Conservation (phyloP, 2,888 invertebrate genomes). For the Ornithoptera priamus region DNA sequence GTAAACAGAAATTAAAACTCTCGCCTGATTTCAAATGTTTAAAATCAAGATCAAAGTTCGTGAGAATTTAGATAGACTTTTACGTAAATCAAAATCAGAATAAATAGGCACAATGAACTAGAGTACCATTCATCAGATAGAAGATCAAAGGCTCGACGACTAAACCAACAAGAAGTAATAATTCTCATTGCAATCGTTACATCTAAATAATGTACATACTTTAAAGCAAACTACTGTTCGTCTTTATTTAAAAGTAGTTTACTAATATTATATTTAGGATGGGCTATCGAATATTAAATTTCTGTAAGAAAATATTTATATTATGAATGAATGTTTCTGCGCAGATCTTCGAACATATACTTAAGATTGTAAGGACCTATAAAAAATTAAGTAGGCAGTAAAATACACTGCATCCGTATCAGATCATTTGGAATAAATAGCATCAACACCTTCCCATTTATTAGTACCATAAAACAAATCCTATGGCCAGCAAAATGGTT, state of each 20-base stretch:
- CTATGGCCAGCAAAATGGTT: conserved; percentile 7
- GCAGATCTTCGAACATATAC: neutral
- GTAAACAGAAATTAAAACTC: conserved; percentile 22
- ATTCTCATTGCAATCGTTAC: neutral
- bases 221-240: neutral
- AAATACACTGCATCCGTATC: conserved; percentile 16
- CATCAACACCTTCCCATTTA: conserved; percentile 27
- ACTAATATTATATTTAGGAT: neutral
- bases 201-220: neutral
- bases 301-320: neutral
- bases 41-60: conserved; percentile 20
- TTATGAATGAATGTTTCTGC: neutral
- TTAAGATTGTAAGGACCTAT: neutral
- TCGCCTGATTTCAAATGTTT: conserved; percentile 2
- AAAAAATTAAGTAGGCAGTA: conserved; percentile 4
- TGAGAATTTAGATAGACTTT: neutral
- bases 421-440: conserved; percentile 19
- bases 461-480: conserved; percentile 18
- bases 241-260: neutral
- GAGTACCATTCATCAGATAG: neutral
- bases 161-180: neutral
- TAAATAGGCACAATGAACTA: conserved; percentile 10
- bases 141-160: conserved; percentile 9
- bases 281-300: neutral
- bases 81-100: neutral